These are phyloP conservation scores for Danaus melanippus DNA, from an alignment of 1,140 invertebrate genomes.

Conservation along the genomic window DNA sequence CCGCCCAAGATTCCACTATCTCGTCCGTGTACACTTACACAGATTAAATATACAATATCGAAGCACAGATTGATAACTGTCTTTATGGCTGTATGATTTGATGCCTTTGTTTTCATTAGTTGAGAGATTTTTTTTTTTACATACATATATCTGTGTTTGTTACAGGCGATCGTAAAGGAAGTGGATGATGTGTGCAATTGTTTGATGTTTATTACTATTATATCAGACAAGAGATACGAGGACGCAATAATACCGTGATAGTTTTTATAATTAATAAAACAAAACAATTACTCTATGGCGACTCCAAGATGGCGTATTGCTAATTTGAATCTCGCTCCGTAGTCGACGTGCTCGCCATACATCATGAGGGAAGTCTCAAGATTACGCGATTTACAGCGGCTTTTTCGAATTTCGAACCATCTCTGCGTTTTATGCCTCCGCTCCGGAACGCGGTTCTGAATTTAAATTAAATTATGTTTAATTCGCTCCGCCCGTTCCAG, in stretches of 20 bases:
- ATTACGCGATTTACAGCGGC: constrained; percentile 62
- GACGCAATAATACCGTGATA: too few relatives aligned
- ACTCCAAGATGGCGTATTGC: constrained; percentile 37
- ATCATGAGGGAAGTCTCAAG: constrained; percentile 61
- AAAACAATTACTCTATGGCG: constrained; percentile 31
- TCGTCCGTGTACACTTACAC: constrained; percentile 34
- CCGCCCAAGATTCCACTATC: constrained; percentile 67
- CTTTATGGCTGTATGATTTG: too few relatives aligned
- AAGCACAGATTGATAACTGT: too few relatives aligned
- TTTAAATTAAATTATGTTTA: constrained; percentile 47
- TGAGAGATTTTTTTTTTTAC: too few relatives aligned
- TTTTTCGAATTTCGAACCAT: constrained; percentile 59
- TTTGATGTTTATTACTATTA: too few relatives aligned
- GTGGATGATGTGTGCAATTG: too few relatives aligned
- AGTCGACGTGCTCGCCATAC: constrained; percentile 60
- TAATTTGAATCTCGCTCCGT: constrained; percentile 22
- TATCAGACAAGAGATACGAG: too few relatives aligned
- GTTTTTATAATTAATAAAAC: not conserved
- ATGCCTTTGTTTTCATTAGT: too few relatives aligned
- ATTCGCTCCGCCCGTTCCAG: constrained; percentile 20
- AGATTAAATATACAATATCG: constrained; percentile 12
- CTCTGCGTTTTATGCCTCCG: constrained; percentile 50
- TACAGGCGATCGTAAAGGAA: too few relatives aligned
- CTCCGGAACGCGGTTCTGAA: constrained; percentile 35
- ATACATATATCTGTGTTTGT: too few relatives aligned